phyloP scores from a whole-genome alignment of 2,888 invertebrate genomes.

The Acrocera orbiculus region DNA sequence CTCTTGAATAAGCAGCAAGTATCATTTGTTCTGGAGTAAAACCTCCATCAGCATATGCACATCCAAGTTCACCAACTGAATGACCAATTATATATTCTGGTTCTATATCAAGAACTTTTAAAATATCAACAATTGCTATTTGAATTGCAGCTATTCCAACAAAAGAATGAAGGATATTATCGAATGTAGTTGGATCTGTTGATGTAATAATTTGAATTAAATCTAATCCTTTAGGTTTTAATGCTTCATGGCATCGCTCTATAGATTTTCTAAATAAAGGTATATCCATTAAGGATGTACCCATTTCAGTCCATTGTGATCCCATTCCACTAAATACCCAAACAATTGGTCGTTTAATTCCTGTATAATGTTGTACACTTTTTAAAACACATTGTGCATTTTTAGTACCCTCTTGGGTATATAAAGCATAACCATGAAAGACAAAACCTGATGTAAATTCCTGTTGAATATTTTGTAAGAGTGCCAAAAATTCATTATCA shows the following conservation, averaged over 20 bases:
- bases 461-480: slow-evolving; percentile 41
- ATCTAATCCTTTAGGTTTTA: slow-evolving; percentile 43
- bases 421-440: slow-evolving; percentile 56
- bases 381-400: slow-evolving; percentile 27
- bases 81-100: slow-evolving; percentile 72
- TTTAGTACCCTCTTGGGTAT: slow-evolving; percentile 14
- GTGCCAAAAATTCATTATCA: slow-evolving; percentile 42
- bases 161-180: slow-evolving; percentile 50
- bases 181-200: slow-evolving; percentile 39
- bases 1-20: slow-evolving; percentile 66
- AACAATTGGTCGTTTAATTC: slow-evolving; percentile 55
- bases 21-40: slow-evolving; percentile 77
- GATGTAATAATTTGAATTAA: slow-evolving; percentile 47
- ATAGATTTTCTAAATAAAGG: slow-evolving; percentile 57
- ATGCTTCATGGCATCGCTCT: slow-evolving; percentile 36
- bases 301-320: slow-evolving; percentile 78
- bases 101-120: slow-evolving; percentile 39
- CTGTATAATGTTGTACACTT: slow-evolving; percentile 42
- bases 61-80: slow-evolving; percentile 87
- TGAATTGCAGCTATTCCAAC: slow-evolving; percentile 53
- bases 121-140: slow-evolving; percentile 45
- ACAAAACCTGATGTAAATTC: slow-evolving; percentile 45
- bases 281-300: slow-evolving; percentile 51
- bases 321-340: slow-evolving; percentile 88
- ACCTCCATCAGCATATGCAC: slow-evolving; percentile 88